These are phyloP conservation scores for Pseudolycoriella hygida DNA, from an alignment of 2,888 invertebrate genomes.

Conservation along the genomic window DNA sequence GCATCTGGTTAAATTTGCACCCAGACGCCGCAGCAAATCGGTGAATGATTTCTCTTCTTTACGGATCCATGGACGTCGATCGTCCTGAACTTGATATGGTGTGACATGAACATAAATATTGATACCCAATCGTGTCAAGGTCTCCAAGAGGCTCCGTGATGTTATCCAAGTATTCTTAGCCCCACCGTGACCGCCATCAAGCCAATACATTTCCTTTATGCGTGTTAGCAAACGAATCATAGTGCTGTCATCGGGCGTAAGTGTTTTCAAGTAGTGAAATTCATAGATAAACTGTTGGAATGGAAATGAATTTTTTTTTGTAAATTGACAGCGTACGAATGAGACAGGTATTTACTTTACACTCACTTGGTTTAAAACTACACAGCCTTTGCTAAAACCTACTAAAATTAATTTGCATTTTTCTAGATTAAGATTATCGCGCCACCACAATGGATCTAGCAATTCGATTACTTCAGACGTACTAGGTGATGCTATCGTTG, in stretches of 20 bases:
- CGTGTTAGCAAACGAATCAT: slow-evolving; percentile 45
- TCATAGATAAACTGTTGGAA: slow-evolving; percentile 54
- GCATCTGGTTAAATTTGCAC: slow-evolving; percentile 42
- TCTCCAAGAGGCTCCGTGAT: slow-evolving; percentile 50
- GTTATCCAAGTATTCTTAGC: slow-evolving; percentile 79
- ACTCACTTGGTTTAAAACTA: slow-evolving; percentile 63
- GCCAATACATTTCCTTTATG: slow-evolving; percentile 67
- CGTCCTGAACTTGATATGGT: slow-evolving; percentile 76
- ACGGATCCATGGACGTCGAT: slow-evolving; percentile 65
- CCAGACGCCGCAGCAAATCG: slow-evolving; percentile 42
- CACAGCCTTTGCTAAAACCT: slow-evolving; percentile 87
- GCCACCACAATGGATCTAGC: slow-evolving; percentile 38
- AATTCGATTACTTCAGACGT: slow-evolving; percentile 10
- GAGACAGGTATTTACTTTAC: no score
- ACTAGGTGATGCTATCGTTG: not conserved
- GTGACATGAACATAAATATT: slow-evolving; percentile 65
- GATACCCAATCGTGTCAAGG: slow-evolving; percentile 56
- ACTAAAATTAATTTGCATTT: slow-evolving; percentile 43
- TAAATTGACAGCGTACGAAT: no score
- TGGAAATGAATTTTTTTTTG: slow-evolving; percentile 4
- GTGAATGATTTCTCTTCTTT: slow-evolving; percentile 66
- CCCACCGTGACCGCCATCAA: slow-evolving; percentile 85
- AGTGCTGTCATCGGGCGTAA: slow-evolving; percentile 42
- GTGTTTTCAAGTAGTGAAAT: slow-evolving; percentile 53
- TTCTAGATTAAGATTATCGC: slow-evolving; percentile 36